Percentiles rank a stretch among this genome's conserved stretches.
These are phyloP conservation scores for Pycnomerus fuliginosus DNA, from an alignment of 2,888 invertebrate genomes.

Conservation along the genomic window DNA sequence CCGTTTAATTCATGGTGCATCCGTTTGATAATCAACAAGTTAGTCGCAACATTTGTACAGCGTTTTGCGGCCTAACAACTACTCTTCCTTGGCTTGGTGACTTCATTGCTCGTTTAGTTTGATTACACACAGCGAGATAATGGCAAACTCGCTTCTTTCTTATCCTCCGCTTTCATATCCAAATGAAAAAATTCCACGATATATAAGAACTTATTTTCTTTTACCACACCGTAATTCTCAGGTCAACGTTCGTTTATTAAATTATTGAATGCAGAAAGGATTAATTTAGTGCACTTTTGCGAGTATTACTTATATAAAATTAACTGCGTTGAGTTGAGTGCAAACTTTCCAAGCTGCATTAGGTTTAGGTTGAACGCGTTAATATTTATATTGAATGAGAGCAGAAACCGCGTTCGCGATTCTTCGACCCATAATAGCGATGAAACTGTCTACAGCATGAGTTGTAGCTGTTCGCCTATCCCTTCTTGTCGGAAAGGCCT, in stretches of 20 bases:
- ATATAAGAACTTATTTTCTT: too few species aligned
- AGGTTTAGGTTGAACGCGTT: too few species aligned
- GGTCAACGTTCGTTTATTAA: too few species aligned
- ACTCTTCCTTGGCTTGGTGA: constrained; percentile 21
- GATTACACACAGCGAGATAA: constrained; percentile 29
- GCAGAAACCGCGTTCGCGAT: constrained; percentile 25
- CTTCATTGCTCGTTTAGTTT: constrained; percentile 26
- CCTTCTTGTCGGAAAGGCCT: constrained; percentile 28
- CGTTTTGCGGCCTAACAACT: constrained; percentile 23
- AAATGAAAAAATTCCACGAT: constrained; percentile 24
- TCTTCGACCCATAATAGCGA: constrained; percentile 27
- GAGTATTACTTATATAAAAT: too few species aligned
- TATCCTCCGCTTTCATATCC: constrained; percentile 26
- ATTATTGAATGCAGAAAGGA: too few species aligned
- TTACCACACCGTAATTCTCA: too few species aligned
- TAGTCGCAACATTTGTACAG: constrained; percentile 21
- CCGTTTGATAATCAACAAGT: constrained; percentile 25
- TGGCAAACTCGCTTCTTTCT: constrained; percentile 20
- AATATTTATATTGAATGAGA: constrained; percentile 25
- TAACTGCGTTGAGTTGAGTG: too few species aligned
- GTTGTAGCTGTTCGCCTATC: constrained; percentile 27
- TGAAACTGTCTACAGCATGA: constrained; percentile 29
- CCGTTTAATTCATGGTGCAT: constrained; percentile 9
- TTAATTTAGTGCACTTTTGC: too few species aligned
- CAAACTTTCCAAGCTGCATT: too few species aligned